Base-by-base conservation (phyloP, 2,113 vertebrate genomes). In the Onychostruthus taczanowskii region DNA sequence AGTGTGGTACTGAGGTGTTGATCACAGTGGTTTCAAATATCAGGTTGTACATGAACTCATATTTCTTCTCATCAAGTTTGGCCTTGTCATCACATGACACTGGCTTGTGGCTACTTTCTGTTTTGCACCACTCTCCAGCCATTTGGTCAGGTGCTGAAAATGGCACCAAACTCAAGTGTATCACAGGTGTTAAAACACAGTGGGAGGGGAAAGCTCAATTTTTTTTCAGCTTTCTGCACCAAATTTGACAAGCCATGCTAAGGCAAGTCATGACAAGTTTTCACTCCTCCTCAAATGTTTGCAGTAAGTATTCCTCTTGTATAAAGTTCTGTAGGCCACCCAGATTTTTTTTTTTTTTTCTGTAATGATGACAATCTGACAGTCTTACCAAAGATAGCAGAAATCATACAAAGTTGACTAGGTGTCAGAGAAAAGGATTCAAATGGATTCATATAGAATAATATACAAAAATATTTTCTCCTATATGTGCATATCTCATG, bases 101-200 rank as follows among this genome's bases (percentile, higher is more conserved):
- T n/a, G 55, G 37, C 15, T 78, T 0, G 0, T 30, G 30, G 13
- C 50, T 85, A 6, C 35, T 68, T 39, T 63, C 20, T 11, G 0
- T 30, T 49, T 31, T 5, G 16, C 9, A 11, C 9, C 30, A 2
- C 33, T 35, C 17, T 52, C 13, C 37, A 73, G 41, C 24, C 44
- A 30, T 20, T 21, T 52, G 49, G 22, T 6, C 24, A 3, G 1
- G 6, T 13, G 10, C 17, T 67, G 62, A 43, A 33, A 53, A 33
- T 1, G 7, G 33, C 39, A 55, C 20, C 0, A 1, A 67, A 75
- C 53, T 30, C 31, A 56, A 15, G 8, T 16, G 4, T n/a, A 47
- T 43, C 17, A 43, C 30, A 52, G 43, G 6, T 2, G 1, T n/a
- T 56, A 31, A 85, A 72, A 37, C 1, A 4, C 0, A 1, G 10